phyloP scores from a whole-genome alignment of 2,113 vertebrate genomes.

The Aphyosemion australe region DNA sequence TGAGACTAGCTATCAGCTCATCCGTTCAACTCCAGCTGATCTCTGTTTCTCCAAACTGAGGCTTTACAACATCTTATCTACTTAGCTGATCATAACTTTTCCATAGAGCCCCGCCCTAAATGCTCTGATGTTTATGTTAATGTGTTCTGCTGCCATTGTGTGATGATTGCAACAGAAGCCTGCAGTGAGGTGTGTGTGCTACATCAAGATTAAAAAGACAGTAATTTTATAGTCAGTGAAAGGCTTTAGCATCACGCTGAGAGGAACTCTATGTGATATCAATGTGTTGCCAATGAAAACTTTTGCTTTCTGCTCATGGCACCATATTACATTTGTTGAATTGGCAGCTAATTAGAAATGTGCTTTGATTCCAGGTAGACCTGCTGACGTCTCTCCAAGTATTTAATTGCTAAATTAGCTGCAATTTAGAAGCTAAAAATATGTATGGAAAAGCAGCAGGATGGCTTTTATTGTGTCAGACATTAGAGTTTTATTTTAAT shows the following conservation, averaged over 20 bases:
- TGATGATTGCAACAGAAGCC: too few species aligned
- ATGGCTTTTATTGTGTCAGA: slow-evolving; percentile 2
- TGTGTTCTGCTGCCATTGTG: neutral
- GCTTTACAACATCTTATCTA: too few species aligned
- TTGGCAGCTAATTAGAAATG: slow-evolving; percentile 5
- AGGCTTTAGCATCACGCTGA: slow-evolving; percentile 6
- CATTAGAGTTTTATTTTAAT: neutral
- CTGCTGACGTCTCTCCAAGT: slow-evolving; percentile 8
- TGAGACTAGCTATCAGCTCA: too few species aligned
- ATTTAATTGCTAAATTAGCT: slow-evolving; percentile 23
- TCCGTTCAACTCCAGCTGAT: too few species aligned
- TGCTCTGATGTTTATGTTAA: too few species aligned
- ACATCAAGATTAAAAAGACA: neutral
- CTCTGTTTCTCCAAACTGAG: too few species aligned
- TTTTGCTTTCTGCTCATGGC: neutral
- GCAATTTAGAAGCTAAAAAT: slow-evolving; percentile 18
- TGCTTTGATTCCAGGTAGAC: neutral
- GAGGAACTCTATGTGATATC: slow-evolving; percentile 2
- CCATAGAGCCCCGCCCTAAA: too few species aligned
- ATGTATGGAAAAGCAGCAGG: neutral
- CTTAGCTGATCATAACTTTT: too few species aligned
- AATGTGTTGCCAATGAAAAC: neutral
- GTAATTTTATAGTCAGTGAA: neutral
- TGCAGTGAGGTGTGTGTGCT: neutral
- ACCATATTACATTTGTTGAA: slow-evolving; percentile 4